These are phyloP conservation scores for Rosalia funebris DNA, from an alignment of 2,888 invertebrate species.

Conservation along the genomic window DNA sequence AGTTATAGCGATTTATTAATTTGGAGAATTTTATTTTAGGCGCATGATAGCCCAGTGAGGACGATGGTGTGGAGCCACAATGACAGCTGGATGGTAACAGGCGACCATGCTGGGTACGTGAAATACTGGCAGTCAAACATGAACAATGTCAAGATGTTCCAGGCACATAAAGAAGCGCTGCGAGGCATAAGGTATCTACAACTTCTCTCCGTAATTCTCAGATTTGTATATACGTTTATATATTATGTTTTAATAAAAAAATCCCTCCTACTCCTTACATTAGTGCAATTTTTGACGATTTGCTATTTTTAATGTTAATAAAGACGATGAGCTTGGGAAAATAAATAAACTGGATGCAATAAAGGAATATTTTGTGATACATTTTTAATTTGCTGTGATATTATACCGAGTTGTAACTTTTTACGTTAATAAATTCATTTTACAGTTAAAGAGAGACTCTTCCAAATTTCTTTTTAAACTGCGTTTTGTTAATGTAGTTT, in stretches of 20 bases:
- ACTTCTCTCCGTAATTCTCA: constrained; percentile 61
- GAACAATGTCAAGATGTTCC: constrained; percentile 99
- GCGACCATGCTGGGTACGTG: constrained; percentile 97
- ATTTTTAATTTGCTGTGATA: constrained; percentile 52
- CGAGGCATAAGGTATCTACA: constrained; percentile 92
- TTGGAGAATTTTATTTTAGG: constrained; percentile 68
- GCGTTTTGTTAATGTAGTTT: constrained; percentile 43
- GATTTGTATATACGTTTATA: constrained; percentile 58
- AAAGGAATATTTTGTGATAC: constrained; percentile 37
- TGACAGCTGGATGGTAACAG: constrained; percentile 99
- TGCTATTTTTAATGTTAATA: constrained; percentile 38
- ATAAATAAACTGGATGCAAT: constrained; percentile 31
- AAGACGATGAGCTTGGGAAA: constrained; percentile 25
- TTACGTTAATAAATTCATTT: constrained; percentile 61
- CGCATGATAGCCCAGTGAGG: constrained; percentile 99
- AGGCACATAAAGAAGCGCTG: constrained; percentile 99
- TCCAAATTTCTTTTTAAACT: constrained; percentile 60
- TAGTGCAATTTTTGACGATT: constrained; percentile 49
- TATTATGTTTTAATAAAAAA: constrained; percentile 60
- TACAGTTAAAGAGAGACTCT: constrained; percentile 52
- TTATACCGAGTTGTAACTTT: constrained; percentile 57
- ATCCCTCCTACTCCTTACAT: constrained; percentile 58
- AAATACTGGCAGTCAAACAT: constrained; percentile 99
- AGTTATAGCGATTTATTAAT: too few relatives aligned
- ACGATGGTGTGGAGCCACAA: constrained; percentile 99